Conservation (phyloP, 2,888 invertebrate species). For the Caenorhabditis sp. region DNA sequence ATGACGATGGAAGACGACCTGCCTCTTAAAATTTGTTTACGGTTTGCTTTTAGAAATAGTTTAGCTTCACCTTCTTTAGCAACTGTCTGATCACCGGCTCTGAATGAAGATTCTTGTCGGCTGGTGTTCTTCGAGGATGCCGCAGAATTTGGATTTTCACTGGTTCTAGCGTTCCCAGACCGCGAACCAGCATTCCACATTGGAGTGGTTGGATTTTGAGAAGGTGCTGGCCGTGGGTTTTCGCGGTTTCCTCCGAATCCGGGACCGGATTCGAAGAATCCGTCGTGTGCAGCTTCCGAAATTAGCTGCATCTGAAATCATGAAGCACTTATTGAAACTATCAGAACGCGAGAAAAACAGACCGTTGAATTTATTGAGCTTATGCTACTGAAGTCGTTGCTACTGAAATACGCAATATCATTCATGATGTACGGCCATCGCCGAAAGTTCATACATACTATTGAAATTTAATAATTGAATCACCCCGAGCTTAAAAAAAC, state of each 20-base stretch:
- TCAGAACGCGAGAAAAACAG: not conserved
- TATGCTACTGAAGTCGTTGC: slow-evolving; percentile 32
- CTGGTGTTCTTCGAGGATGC: not conserved
- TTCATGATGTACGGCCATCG: not conserved
- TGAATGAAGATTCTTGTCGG: not conserved
- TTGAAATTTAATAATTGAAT: no score
- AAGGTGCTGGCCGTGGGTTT: not conserved
- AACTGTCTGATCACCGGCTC: not conserved
- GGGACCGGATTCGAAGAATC: slow-evolving; percentile 53
- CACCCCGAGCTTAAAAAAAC: not conserved
- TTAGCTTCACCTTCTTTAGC: not conserved
- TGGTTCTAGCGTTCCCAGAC: not conserved
- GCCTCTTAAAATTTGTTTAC: no score
- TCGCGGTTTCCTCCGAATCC: slow-evolving; percentile 36
- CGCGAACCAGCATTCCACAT: not conserved
- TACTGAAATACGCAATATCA: no score
- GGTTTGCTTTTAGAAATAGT: not conserved
- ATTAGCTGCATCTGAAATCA: slow-evolving; percentile 38
- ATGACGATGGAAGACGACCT: not conserved
- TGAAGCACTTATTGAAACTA: not conserved
- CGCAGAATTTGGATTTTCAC: not conserved
- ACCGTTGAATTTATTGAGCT: slow-evolving; percentile 15
- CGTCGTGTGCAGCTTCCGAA: slow-evolving; percentile 13
- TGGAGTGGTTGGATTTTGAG: not conserved
- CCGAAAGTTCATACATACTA: no score